Evolutionary conservation across 2,113 vertebrate species (phyloP).

Genomic region (Uropsilus gracilis): DNA sequence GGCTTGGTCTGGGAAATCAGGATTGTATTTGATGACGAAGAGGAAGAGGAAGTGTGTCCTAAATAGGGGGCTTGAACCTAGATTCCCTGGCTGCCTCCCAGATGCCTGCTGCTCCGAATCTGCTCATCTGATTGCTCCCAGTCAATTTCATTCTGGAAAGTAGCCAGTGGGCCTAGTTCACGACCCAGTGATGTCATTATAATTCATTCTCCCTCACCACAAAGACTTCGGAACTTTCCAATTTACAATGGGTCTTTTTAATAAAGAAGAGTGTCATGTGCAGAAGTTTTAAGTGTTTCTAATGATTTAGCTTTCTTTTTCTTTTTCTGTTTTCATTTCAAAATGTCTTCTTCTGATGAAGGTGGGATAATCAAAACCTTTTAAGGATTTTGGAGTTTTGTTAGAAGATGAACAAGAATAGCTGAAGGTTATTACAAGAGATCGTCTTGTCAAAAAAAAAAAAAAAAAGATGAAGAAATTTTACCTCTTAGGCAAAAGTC

Average conservation of each 20-base stretch:
- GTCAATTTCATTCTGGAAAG: constrained; percentile 90
- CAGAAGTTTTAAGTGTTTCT: constrained; percentile 88
- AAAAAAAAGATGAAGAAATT: too few relatives aligned
- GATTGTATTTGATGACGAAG: constrained; percentile 79
- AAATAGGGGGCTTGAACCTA: constrained; percentile 88
- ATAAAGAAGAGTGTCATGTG: constrained; percentile 86
- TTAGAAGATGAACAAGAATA: constrained; percentile 67
- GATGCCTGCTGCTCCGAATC: constrained; percentile 83
- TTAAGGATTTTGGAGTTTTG: constrained; percentile 81
- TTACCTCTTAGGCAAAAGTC: neutral
- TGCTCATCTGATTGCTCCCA: constrained; percentile 87
- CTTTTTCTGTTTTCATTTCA: constrained; percentile 75
- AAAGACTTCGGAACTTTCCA: constrained; percentile 88
- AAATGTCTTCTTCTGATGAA: constrained; percentile 77
- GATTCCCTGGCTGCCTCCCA: constrained; percentile 86
- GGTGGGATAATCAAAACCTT: constrained; percentile 77
- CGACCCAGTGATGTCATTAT: constrained; percentile 89
- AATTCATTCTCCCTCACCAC: constrained; percentile 87
- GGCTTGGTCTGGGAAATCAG: constrained; percentile 77
- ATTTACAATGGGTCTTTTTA: constrained; percentile 89
- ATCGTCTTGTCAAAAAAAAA: constrained; percentile 25
- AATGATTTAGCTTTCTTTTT: constrained; percentile 85
- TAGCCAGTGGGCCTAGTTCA: constrained; percentile 88
- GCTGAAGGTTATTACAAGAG: constrained; percentile 68
- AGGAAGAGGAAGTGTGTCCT: constrained; percentile 82